A percentile compares a stretch with the other conserved stretches of the same genome.
Evolutionary conservation across 2,113 vertebrate species (phyloP).

Genomic region (Centropus unirufus): DNA sequence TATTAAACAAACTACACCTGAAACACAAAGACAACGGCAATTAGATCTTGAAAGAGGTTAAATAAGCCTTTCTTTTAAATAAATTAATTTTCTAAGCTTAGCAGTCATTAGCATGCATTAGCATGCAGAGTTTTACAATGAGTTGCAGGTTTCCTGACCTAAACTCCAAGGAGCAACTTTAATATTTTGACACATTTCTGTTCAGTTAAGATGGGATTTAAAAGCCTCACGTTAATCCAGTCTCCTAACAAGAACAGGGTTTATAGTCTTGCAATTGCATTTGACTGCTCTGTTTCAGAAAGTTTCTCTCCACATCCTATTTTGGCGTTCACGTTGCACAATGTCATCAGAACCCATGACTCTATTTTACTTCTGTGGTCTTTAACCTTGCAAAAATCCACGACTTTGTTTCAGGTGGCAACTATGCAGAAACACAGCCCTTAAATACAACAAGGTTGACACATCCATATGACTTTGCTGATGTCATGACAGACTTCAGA

Average conservation of each 20-base stretch:
- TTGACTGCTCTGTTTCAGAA: background rate
- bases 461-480: accelerated
- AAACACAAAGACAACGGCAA: background rate
- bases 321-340: background rate
- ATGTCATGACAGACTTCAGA: background rate
- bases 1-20: background rate
- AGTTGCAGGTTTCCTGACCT: background rate
- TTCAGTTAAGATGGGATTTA: background rate
- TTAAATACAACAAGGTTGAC: no score
- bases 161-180: background rate
- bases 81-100: background rate
- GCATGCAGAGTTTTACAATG: background rate
- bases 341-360: background rate
- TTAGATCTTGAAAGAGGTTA: background rate
- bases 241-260: background rate
- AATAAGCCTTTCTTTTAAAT: background rate
- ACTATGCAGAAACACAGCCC: accelerated
- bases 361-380: accelerated
- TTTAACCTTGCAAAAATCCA: background rate
- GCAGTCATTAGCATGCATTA: background rate
- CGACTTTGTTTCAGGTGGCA: background rate
- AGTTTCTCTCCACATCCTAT: background rate
- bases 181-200: background rate
- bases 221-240: background rate
- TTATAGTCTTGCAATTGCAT: background rate